These are phyloP conservation scores for Sialis lutaria DNA, from an alignment of 2,888 invertebrate species.

Conservation along the genomic window DNA sequence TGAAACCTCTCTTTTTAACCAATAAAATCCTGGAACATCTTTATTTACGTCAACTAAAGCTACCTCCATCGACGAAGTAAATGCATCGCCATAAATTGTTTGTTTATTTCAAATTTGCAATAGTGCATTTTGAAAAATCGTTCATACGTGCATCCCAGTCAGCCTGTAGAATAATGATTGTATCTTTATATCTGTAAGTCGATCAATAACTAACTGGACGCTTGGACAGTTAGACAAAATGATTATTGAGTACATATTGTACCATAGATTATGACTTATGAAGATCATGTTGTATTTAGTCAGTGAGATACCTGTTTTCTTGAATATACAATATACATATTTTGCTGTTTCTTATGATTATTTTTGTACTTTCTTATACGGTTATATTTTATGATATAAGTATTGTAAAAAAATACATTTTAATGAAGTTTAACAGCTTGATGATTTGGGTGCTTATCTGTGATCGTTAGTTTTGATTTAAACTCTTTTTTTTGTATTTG, in stretches of 20 bases:
- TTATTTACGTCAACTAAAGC: conserved; percentile 18
- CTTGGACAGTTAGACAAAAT: conserved; percentile 20
- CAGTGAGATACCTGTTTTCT: too few species aligned
- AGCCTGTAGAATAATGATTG: conserved; percentile 6
- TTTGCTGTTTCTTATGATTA: too few species aligned
- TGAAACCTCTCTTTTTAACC: conserved; percentile 1
- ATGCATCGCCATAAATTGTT: conserved; percentile 19
- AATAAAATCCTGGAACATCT: conserved; percentile 17
- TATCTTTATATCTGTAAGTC: conserved; percentile 1
- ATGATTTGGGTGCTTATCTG: too few species aligned
- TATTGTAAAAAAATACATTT: too few species aligned
- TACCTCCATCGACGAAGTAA: conserved; percentile 20
- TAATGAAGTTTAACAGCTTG: too few species aligned
- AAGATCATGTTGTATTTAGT: too few species aligned
- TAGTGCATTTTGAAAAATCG: conserved; percentile 16
- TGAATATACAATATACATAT: too few species aligned
- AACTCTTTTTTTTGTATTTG: too few species aligned
- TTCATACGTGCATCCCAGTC: conserved; percentile 13
- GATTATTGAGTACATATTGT: conserved; percentile 23
- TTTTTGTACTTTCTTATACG: too few species aligned
- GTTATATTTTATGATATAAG: too few species aligned
- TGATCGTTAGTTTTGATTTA: too few species aligned
- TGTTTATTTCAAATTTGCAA: conserved; percentile 19
- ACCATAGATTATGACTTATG: conserved; percentile 6
- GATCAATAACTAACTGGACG: conserved; percentile 10